Evolutionary conservation across 2,113 vertebrate genomes (phyloP).

Genomic region (Cinclus cinclus): DNA sequence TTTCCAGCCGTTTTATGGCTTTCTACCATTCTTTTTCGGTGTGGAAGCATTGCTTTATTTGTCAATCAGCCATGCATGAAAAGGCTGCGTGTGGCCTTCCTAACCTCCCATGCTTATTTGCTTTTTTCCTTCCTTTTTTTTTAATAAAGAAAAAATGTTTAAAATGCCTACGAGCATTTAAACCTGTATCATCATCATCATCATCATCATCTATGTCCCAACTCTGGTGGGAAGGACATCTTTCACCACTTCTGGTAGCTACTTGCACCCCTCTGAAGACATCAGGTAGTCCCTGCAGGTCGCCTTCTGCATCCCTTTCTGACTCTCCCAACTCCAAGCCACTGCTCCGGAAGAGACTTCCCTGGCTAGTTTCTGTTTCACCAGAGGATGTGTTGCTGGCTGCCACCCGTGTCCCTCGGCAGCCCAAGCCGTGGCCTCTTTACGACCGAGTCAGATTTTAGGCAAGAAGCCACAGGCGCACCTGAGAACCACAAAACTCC

Average conservation of each 20-base stretch:
- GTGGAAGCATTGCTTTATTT: neutral
- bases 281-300: neutral
- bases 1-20: neutral
- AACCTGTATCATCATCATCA: neutral
- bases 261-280: neutral
- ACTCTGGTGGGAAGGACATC: neutral
- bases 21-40: neutral
- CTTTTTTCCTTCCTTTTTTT: rapidly evolving
- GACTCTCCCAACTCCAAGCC: neutral
- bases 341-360: too few relatives aligned
- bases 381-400: neutral
- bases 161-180: neutral
- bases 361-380: neutral
- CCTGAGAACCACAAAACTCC: neutral
- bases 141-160: neutral
- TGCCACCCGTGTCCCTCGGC: neutral
- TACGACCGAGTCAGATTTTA: neutral
- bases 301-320: neutral
- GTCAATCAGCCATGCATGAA: neutral
- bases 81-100: neutral
- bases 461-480: neutral
- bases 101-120: neutral
- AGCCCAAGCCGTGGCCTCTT: neutral
- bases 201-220: neutral
- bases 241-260: neutral